These are phyloP conservation scores for Dipodomys stephensi DNA, from an alignment of 2,113 vertebrate genomes.

Conservation along the genomic window DNA sequence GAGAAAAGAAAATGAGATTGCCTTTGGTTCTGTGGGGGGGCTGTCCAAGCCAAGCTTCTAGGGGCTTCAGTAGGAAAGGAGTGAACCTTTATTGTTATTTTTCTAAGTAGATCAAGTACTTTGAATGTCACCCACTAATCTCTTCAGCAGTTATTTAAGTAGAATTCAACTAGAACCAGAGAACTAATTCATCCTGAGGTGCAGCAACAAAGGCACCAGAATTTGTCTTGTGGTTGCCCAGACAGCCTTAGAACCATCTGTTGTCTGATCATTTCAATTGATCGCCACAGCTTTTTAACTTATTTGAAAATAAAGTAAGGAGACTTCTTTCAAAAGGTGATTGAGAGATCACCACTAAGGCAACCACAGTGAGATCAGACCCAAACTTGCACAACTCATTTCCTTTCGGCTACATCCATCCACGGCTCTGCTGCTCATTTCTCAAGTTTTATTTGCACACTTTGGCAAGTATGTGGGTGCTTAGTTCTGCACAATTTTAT, in stretches of 20 bases:
- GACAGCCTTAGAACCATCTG: background rate
- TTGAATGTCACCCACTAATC: background rate
- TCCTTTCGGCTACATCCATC: background rate
- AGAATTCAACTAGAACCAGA: background rate
- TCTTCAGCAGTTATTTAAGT: background rate
- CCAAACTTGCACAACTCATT: background rate
- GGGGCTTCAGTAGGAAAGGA: background rate
- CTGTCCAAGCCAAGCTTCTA: background rate
- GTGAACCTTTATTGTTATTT: background rate
- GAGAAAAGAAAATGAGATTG: too few relatives aligned
- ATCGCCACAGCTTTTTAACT: background rate
- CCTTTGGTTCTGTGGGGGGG: background rate
- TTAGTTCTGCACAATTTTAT: background rate
- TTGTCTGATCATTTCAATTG: background rate
- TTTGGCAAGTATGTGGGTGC: background rate
- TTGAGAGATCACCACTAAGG: background rate
- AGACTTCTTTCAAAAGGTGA: background rate
- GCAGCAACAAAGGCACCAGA: background rate
- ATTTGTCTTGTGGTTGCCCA: background rate
- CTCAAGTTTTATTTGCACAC: background rate
- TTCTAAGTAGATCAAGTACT: slow-evolving; percentile 1
- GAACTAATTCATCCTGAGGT: background rate
- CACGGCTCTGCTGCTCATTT: background rate
- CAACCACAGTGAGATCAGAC: background rate
- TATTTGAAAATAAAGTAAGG: slow-evolving; percentile 45